Evolutionary conservation across 2,888 invertebrate genomes (phyloP).

Genomic region (Drosophila robusta): DNA sequence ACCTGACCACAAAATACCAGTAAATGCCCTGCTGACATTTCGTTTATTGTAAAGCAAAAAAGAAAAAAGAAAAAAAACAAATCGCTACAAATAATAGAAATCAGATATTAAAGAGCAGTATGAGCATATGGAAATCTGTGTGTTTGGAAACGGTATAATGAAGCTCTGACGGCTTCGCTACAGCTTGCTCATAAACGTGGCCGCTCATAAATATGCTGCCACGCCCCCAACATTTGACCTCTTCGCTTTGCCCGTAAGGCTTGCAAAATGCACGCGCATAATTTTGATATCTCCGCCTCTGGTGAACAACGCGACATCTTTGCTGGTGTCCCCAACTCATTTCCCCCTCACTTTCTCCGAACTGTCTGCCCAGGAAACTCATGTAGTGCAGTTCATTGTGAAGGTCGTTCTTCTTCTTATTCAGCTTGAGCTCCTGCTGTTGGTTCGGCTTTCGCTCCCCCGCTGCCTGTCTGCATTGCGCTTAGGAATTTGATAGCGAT

Average conservation of each 20-base stretch:
- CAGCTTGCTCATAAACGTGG: conserved; percentile 43
- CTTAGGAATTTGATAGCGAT: conserved; percentile 61
- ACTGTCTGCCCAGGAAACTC: conserved; percentile 8
- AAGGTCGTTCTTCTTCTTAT: conserved; percentile 50
- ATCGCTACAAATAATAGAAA: conserved; percentile 19
- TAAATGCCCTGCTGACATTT: conserved; percentile 62
- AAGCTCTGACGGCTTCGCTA: conserved; percentile 36
- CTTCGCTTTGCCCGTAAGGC: conserved; percentile 16
- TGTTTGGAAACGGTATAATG: conserved; percentile 51
- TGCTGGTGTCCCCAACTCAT: conserved; percentile 4
- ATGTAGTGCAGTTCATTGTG: conserved; percentile 60
- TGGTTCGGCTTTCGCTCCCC: neutral
- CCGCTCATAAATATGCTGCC: conserved; percentile 60
- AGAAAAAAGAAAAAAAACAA: conserved; percentile 8
- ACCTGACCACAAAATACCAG: conserved; percentile 28
- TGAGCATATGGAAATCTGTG: neutral
- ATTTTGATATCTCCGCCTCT: conserved; percentile 48
- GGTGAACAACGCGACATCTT: conserved; percentile 27
- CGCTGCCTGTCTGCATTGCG: conserved; percentile 33
- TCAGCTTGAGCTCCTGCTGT: conserved; percentile 12
- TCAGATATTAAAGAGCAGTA: neutral
- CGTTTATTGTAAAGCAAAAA: conserved; percentile 22
- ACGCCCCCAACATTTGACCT: neutral
- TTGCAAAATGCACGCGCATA: conserved; percentile 67
- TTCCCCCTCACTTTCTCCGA: neutral